phyloP scores from a whole-genome alignment of 1,140 invertebrate species.

The Holcopasites calliopsidis region DNA sequence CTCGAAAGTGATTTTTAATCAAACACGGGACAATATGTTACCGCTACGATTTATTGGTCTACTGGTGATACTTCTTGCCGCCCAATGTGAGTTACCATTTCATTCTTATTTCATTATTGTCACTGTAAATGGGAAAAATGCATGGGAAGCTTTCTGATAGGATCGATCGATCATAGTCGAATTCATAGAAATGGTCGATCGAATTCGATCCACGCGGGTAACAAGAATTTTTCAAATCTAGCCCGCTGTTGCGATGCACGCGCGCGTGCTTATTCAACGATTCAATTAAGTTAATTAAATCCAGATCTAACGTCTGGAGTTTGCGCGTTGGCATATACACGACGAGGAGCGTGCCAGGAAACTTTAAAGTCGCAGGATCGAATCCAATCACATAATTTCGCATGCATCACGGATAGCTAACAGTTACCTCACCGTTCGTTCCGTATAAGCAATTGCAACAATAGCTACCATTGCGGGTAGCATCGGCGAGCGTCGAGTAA shows the following conservation, averaged over 20 bases:
- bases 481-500: slow-evolving; percentile 30
- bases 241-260: neutral
- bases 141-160: too few relatives aligned
- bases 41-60: slow-evolving; percentile 48
- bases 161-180: neutral
- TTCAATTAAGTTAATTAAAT: slow-evolving; percentile 16
- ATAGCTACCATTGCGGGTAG: slow-evolving; percentile 39
- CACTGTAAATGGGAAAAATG: neutral
- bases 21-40: slow-evolving; percentile 38
- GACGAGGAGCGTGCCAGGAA: slow-evolving; percentile 16
- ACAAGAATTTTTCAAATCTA: neutral
- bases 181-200: neutral
- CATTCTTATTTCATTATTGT: neutral
- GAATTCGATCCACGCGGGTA: neutral
- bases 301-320: slow-evolving; percentile 9
- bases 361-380: slow-evolving; percentile 25
- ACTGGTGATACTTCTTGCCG: slow-evolving; percentile 48
- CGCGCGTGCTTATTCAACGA: neutral
- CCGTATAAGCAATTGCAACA: slow-evolving; percentile 35
- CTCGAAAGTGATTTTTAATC: slow-evolving; percentile 49
- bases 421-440: slow-evolving; percentile 43
- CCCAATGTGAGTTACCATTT: slow-evolving; percentile 33
- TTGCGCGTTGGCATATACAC: neutral
- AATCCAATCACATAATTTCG: slow-evolving; percentile 27
- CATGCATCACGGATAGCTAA: slow-evolving; percentile 39